Percentiles rank a stretch among this genome's conserved stretches.
Conservation (phyloP, 2,113 vertebrate genomes). For the Willisornis vidua region DNA sequence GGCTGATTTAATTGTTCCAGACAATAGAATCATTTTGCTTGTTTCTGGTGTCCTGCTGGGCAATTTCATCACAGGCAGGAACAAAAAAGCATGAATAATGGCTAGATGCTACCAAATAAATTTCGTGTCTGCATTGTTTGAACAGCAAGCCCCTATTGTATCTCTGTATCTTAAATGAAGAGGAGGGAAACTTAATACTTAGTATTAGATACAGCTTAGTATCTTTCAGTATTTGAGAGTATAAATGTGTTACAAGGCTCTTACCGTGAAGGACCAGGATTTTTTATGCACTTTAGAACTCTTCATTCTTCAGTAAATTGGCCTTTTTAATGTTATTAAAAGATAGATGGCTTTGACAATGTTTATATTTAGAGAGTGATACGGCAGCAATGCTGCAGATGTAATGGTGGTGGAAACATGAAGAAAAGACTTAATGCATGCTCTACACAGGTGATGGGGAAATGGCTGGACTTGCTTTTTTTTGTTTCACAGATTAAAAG, state of each 20-base stretch:
- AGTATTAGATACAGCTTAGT: neutral
- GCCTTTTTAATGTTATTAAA: neutral
- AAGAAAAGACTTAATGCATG: neutral
- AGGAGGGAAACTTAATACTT: neutral
- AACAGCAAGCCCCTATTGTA: neutral
- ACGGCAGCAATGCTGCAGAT: neutral
- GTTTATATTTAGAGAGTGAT: neutral
- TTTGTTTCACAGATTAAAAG: neutral
- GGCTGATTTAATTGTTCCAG: constrained; percentile 46
- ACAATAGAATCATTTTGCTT: constrained; percentile 33
- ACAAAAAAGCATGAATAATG: constrained; percentile 21
- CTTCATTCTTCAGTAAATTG: neutral
- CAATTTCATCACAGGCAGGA: constrained; percentile 30
- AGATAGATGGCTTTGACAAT: neutral
- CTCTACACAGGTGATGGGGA: neutral
- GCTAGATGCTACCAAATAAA: constrained; percentile 21
- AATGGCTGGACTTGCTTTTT: neutral
- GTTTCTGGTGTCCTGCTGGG: constrained; percentile 46
- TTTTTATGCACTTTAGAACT: neutral
- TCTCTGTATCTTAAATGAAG: neutral
- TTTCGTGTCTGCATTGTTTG: neutral
- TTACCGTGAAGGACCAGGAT: neutral
- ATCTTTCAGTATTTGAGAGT: neutral
- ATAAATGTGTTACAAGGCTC: neutral
- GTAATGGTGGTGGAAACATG: neutral